Conservation (phyloP, 1,140 invertebrate species). For the Drosophila melanogaster region Release_6_plus_ISO1_MT NT_033779.5:10242501-10243000, state of each 20-base stretch:
- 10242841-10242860: constrained; percentile 75
- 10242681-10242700: constrained; percentile 90
- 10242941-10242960: constrained; percentile 16
- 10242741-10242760: constrained; percentile 61
- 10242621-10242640: constrained; percentile 41
- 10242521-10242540: constrained; percentile 54
- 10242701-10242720: constrained; percentile 86
- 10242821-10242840: constrained; percentile 85
- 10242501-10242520: constrained; percentile 27
- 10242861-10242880: constrained; percentile 34
- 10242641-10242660: constrained; percentile 78
- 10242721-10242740: constrained; percentile 79
- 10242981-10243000: background rate
- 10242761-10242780: constrained; percentile 73
- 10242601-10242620: constrained; percentile 31
- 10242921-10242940: constrained; percentile 7
- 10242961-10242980: constrained; percentile 14
- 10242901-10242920: constrained; percentile 21
- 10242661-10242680: constrained; percentile 85
- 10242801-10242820: constrained; percentile 89
- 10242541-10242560: constrained; percentile 44
- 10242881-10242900: constrained; percentile 15
- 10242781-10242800: constrained; percentile 85
- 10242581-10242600: constrained; percentile 53
- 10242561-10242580: constrained; percentile 52